Evolutionary conservation across 30 jellyfish, hydroid and myxozoan species (phyloP).

Genomic region (Aurelia sp.): DNA sequence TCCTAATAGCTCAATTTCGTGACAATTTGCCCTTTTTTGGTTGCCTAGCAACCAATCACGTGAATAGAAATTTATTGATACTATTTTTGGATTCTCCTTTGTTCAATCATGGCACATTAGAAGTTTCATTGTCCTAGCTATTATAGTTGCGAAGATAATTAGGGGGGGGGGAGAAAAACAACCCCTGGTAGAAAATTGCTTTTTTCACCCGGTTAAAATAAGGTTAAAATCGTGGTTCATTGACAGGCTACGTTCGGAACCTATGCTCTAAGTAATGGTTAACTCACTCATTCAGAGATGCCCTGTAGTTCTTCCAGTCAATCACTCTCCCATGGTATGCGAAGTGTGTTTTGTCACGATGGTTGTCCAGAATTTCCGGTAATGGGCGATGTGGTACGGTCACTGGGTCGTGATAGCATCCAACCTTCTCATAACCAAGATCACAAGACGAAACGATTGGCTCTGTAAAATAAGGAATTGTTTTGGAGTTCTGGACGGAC

Average conservation of each 20-base stretch:
- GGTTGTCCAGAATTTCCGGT: conserved; percentile 60
- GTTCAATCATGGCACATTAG: too few species aligned
- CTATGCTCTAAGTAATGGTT: neutral
- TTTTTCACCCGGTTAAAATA: too few species aligned
- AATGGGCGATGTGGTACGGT: conserved; percentile 23
- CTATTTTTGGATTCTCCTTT: too few species aligned
- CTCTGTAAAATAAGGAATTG: neutral
- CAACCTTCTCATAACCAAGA: conserved; percentile 16
- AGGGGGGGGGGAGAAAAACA: too few species aligned
- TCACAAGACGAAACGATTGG: conserved; percentile 13
- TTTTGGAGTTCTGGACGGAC: neutral
- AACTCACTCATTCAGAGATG: conserved; percentile 60
- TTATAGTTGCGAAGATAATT: too few species aligned
- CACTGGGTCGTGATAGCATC: conserved; percentile 50
- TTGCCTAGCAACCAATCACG: too few species aligned
- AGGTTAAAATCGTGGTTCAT: too few species aligned
- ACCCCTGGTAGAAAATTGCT: too few species aligned
- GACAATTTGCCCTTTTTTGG: too few species aligned
- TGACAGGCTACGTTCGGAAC: neutral
- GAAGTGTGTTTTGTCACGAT: conserved; percentile 63
- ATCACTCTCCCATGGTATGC: conserved; percentile 32
- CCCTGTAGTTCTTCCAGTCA: conserved; percentile 61
- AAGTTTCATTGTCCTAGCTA: too few species aligned
- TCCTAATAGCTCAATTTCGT: too few species aligned
- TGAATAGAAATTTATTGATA: too few species aligned